Percentiles rank a stretch among this genome's conserved stretches.
phyloP scores from a whole-genome alignment of 2,113 vertebrate species.

The Poecilia latipinna region DNA sequence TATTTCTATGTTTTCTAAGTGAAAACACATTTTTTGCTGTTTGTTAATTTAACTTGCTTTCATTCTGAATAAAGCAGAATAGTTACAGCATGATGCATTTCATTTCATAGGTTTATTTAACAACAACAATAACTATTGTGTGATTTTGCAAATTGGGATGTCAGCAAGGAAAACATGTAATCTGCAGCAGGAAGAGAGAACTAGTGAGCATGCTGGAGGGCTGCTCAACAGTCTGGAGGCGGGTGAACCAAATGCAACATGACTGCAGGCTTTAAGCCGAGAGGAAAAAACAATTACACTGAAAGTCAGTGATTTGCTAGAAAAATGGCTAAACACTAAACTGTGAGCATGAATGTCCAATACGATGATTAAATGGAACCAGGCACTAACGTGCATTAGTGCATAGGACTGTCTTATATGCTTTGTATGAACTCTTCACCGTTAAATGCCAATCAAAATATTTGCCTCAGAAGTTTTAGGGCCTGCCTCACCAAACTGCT shows the following conservation, averaged over 20 bases:
- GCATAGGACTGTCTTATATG: not conserved
- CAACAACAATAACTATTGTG: too few species aligned
- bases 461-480: not conserved
- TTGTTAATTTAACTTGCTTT: too few species aligned
- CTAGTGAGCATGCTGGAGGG: not conserved
- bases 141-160: too few species aligned
- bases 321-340: not conserved
- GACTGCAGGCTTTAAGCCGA: constrained; percentile 14
- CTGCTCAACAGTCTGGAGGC: constrained; percentile 25
- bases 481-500: not conserved
- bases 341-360: constrained; percentile 4
- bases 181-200: not conserved
- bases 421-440: not conserved
- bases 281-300: constrained; percentile 6
- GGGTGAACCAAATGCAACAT: constrained; percentile 33
- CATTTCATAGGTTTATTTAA: too few species aligned
- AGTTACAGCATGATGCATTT: too few species aligned
- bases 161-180: too few species aligned
- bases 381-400: not conserved
- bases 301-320: not conserved
- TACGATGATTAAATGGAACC: constrained; percentile 6
- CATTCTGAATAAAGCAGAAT: too few species aligned
- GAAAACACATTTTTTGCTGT: too few species aligned
- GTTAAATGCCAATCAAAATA: not conserved
- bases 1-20: too few species aligned